These are phyloP conservation scores for Desmodus rotundus DNA, from an alignment of 2,113 vertebrate species.

Conservation along the genomic window DNA sequence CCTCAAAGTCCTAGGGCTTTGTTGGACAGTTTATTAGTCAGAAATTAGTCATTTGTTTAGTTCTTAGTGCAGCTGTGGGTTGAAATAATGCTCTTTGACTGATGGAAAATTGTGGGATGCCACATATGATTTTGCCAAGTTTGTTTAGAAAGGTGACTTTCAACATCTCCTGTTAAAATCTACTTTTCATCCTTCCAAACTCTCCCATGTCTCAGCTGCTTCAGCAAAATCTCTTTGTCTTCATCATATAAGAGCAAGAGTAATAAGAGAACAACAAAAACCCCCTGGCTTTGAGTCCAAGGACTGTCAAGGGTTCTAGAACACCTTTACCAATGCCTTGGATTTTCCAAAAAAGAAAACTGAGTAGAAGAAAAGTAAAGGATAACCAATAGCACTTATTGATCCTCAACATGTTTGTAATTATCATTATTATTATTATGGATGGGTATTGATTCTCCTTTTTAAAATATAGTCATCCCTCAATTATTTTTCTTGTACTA, in stretches of 20 bases:
- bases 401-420: background rate
- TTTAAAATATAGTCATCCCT: background rate
- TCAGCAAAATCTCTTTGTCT: conserved; percentile 46
- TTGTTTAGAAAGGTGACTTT: conserved; percentile 34
- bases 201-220: conserved; percentile 1
- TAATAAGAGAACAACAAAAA: background rate
- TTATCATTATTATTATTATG: background rate
- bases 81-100: conserved; percentile 11
- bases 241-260: background rate
- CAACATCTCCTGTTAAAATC: background rate
- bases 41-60: conserved; percentile 22
- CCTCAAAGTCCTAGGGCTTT: conserved; percentile 6
- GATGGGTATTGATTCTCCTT: background rate
- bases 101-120: background rate
- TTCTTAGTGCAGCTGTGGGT: background rate
- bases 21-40: conserved; percentile 11
- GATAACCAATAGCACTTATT: background rate
- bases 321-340: background rate
- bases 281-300: background rate
- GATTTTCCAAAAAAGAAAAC: conserved; percentile 33
- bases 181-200: conserved; percentile 29
- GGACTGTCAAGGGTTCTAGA: conserved; percentile 26
- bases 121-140: conserved; percentile 24
- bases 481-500: conserved; percentile 20
- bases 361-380: background rate